Evolutionary conservation across 2,888 invertebrate species (phyloP), one percentile per base, ranked within the genome.

Genomic region (Lordiphosa andalusiaca): DNA sequence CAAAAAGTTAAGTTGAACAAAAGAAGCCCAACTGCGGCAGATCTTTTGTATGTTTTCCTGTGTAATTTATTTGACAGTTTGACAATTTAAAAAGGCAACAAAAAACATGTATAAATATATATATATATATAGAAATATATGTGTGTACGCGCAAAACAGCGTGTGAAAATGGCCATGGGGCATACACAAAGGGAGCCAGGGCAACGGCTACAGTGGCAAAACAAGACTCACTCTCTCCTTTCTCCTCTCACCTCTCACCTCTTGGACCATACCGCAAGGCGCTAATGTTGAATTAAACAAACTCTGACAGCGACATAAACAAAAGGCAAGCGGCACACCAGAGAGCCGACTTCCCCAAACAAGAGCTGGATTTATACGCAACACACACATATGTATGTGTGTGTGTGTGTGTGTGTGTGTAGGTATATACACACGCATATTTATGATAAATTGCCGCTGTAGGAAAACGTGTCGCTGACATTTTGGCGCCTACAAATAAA

Each of bases 281-380:
- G 78, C 81, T 80, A 80, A 80, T 81, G 81, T 84, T 80, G 84
- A 80, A 80, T 80, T 83, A 80, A 80, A 83, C 77, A 83, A 80
- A 69, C 71, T 73, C 81, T 80, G 78, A 83, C 78, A 84, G 81
- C 73, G 65, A 57, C 71, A 71, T 71, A 73, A 81, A 77, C 81
- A 83, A 80, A 73, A 55, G 70, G 58, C 67, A 67, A 65, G 54
- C 72, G 55, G 52, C 23, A 53, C 49, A 36, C 36, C 47, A 36
- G 57, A 51, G 57, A 59, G 60, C 52, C 57, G 67, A 44, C 36
- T 51, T 48, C 38, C 49, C 65, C 48, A 37, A 49, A 48, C 65
- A 64, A 44, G 21, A 16, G 9, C 38, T 33, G 58, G 53, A 65
- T 58, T 66, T 65, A 66, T 58, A 42, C 58, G 57, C 53, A 39